Percentiles rank a stretch among this genome's conserved stretches.
Conservation (phyloP, 2,797 vertebrate genomes). For the Nyctibius grandis region DNA sequence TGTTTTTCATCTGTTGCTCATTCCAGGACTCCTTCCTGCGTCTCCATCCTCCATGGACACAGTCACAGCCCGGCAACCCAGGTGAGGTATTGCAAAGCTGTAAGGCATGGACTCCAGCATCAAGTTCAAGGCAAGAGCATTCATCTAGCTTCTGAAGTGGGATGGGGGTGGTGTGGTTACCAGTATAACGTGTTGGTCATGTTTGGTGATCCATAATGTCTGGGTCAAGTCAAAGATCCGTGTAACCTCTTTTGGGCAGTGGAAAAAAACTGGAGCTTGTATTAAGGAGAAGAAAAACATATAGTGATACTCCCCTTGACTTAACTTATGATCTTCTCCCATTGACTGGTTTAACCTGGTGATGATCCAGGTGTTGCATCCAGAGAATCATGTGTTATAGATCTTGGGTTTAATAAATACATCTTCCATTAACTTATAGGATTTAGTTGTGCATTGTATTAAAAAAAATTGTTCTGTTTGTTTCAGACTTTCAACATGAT, state of each 20-base stretch:
- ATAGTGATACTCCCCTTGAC: neutral
- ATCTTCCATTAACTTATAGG: neutral
- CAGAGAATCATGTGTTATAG: neutral
- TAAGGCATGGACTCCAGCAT: neutral
- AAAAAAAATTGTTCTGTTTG: neutral
- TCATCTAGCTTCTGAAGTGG: neutral
- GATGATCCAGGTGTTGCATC: neutral
- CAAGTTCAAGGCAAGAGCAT: neutral
- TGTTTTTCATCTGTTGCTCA: conserved; percentile 13
- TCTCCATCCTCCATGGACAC: neutral
- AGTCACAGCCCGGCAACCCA: neutral
- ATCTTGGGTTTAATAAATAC: neutral
- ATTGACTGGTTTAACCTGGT: neutral
- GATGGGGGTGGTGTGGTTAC: neutral
- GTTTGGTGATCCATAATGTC: neutral
- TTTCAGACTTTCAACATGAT: neutral
- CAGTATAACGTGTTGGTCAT: neutral
- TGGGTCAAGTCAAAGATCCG: neutral
- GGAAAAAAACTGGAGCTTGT: neutral
- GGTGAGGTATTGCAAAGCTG: neutral
- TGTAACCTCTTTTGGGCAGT: neutral
- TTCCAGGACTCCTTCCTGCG: neutral
- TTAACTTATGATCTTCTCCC: neutral
- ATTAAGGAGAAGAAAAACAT: neutral
- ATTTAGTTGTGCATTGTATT: neutral